Conservation (phyloP, 2,888 invertebrate genomes). For the Agonopterix subpropinquella region DNA sequence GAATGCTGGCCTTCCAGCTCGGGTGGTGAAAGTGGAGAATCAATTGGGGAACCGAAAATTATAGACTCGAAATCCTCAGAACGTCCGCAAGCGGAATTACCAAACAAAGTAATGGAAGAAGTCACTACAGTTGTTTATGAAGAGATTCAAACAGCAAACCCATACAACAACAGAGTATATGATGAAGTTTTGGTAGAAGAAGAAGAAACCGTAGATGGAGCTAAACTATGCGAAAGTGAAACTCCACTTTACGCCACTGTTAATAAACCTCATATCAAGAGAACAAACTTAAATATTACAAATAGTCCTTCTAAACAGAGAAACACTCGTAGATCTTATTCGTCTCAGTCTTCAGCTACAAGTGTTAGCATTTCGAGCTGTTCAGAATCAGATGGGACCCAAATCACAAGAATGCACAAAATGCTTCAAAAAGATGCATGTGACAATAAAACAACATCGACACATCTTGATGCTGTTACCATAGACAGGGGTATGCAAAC, state of each 20-base stretch:
- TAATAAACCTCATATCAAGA: slow-evolving; percentile 59
- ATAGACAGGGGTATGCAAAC: slow-evolving; percentile 87
- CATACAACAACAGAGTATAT: slow-evolving; percentile 57
- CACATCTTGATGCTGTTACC: slow-evolving; percentile 72
- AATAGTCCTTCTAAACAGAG: slow-evolving; percentile 64
- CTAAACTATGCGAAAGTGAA: slow-evolving; percentile 59
- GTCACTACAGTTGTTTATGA: slow-evolving; percentile 52
- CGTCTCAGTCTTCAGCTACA: slow-evolving; percentile 68
- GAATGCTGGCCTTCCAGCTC: slow-evolving; percentile 86
- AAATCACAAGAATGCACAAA: slow-evolving; percentile 66
- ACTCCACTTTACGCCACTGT: slow-evolving; percentile 65
- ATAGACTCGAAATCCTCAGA: slow-evolving; percentile 41
- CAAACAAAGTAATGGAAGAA: slow-evolving; percentile 69
- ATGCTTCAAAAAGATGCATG: slow-evolving; percentile 49
- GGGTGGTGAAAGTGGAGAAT: slow-evolving; percentile 78
- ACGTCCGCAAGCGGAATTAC: slow-evolving; percentile 70
- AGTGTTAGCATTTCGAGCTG: slow-evolving; percentile 73
- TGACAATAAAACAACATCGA: slow-evolving; percentile 67
- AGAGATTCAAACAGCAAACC: slow-evolving; percentile 48
- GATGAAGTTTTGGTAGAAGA: slow-evolving; percentile 67
- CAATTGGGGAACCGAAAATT: slow-evolving; percentile 64
- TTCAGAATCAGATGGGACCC: slow-evolving; percentile 72
- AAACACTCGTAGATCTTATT: slow-evolving; percentile 57
- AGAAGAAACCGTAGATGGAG: slow-evolving; percentile 59
- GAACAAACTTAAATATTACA: slow-evolving; percentile 70